phyloP scores from a whole-genome alignment of 1,140 invertebrate genomes.

The Diabrotica undecimpunctata region DNA sequence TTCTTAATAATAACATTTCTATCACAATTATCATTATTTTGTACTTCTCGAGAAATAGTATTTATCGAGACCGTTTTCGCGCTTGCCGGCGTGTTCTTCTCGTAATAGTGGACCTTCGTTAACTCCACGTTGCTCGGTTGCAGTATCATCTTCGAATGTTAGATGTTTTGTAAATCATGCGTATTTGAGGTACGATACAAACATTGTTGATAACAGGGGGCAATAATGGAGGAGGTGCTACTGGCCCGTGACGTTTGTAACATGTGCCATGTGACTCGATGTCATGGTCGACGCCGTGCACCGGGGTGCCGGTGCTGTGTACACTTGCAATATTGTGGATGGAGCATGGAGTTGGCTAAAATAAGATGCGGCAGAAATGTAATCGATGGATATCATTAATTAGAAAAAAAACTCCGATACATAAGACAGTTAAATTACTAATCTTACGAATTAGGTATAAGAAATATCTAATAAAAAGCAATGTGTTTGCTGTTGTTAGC shows the following conservation, averaged over 20 bases:
- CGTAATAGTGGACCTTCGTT: constrained; percentile 45
- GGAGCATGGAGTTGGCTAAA: no score
- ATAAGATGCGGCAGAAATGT: no score
- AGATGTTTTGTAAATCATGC: neutral
- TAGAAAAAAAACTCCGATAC: no score
- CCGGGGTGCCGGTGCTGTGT: no score
- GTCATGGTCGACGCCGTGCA: neutral
- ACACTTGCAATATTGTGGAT: no score
- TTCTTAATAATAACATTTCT: constrained; percentile 38
- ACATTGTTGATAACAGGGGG: neutral
- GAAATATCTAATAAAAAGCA: no score
- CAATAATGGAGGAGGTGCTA: neutral
- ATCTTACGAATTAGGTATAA: no score
- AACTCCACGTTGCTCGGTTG: constrained; percentile 40
- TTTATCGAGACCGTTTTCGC: constrained; percentile 28
- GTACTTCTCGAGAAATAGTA: constrained; percentile 35
- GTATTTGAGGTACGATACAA: neutral
- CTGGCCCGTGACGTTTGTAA: neutral
- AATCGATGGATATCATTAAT: no score
- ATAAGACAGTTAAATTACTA: no score
- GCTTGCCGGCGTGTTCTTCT: constrained; percentile 20
- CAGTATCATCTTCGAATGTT: constrained; percentile 30
- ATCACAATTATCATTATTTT: constrained; percentile 28
- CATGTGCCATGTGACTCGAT: neutral
- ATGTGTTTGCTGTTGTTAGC: no score